Evolutionary conservation across 2,113 vertebrate species (phyloP).

Genomic region (Nycticorax nycticorax): DNA sequence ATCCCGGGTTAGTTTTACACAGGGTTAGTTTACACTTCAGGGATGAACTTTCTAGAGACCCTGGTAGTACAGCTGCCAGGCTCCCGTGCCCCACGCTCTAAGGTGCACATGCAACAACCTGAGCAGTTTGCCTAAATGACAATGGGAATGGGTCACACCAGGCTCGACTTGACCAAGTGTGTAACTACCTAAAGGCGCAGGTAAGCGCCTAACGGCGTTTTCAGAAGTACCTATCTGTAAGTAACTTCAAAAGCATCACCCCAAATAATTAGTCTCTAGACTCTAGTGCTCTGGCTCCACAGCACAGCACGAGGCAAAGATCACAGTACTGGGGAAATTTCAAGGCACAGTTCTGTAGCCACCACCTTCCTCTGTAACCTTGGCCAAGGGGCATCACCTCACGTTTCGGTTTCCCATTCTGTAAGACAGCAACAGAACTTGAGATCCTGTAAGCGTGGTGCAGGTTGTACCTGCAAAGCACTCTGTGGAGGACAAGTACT

Average conservation of each 20-base stretch:
- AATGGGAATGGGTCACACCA: neutral
- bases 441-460: rapidly evolving
- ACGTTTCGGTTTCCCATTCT: neutral
- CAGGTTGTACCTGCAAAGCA: neutral
- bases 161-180: rapidly evolving
- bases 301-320: neutral
- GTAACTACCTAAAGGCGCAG: neutral
- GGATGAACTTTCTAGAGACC: neutral
- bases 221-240: neutral
- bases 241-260: neutral
- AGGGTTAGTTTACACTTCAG: no score
- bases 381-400: neutral
- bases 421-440: neutral
- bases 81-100: neutral
- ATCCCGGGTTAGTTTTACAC: neutral
- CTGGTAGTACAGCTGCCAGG: neutral
- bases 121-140: neutral
- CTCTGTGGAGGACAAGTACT: neutral
- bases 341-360: neutral
- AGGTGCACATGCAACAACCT: neutral
- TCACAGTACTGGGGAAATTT: neutral
- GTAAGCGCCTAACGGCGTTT: neutral
- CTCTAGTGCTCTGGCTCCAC: neutral
- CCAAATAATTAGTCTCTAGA: neutral
- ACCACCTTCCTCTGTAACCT: neutral